Evolutionary conservation across 92 coral and sea anemone genomes (phyloP), one percentile per base, ranked within the genome.

Genomic region (Actinostola sp.): DNA sequence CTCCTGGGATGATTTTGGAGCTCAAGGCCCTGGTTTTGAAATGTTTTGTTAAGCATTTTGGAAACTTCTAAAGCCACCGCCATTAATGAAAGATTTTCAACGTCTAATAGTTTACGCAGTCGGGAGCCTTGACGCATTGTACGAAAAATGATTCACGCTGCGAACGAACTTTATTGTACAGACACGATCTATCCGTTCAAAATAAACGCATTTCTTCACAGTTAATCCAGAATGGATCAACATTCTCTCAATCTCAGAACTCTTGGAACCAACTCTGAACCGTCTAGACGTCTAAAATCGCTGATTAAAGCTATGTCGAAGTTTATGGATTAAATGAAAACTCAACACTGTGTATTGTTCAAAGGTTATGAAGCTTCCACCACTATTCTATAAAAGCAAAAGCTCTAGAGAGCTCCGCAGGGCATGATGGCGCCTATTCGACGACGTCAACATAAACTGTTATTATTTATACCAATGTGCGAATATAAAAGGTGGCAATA

Each of bases 31-130:
- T 61, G 14, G 28, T 31, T 31, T 34, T 42, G 38, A 31, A 34
- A 61, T 61, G 38, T 31, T 27, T 39, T 31, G 43, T 50, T 50
- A 11, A 51, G 34, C 38, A 29, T 28, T 32, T 68, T 52, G 27
- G 8, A 52, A 52, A 61, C 79, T 73, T 73, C 59, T 73, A 31
- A 73, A 73, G 79, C 38, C 8, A n/a, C 79, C 79, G 79, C 44
- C 79, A 23, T 60, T 32, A 59, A 48, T 43, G 36, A 33, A 73
- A 73, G 28, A 58, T 51, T 59, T 61, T 34, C 48, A 73, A 55
- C 28, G 20, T 39, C 43, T 48, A 73, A 73, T 73, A 59, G 63
- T 28, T 2, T 10, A 29, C 79, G 21, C 79, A 61, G 79, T 61
- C 26, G 79, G 79, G 70, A 42, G 79, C 32, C 79, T 20, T 2